Base-by-base conservation (phyloP, 2,888 invertebrate species). In the Petrophora chlorosata region DNA sequence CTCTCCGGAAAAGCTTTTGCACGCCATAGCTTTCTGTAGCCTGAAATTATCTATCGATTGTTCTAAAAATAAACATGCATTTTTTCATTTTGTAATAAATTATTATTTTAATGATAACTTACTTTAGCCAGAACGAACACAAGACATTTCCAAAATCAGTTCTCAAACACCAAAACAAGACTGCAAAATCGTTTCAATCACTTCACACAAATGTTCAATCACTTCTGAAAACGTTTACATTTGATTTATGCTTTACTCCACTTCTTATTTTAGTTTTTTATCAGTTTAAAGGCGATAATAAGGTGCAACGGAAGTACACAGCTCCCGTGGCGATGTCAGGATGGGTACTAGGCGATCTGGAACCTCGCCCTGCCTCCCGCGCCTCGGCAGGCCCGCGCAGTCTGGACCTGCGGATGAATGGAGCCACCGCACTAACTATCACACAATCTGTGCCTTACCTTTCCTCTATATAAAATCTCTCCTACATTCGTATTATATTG, bases 391-490 rank as follows among this genome's bases (percentile, higher is more conserved):
- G 59, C 75, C 80, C 86, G 83, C 86, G 82, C 86, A 75, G 79
- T 79, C 82, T 83, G 80, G 75, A 70, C 67, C 73, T 66, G 61
- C 67, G 67, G 77, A 90, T 90, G 89, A 90, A 90, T 90, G 89
- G 76, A 44, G 30, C 42, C 22, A 8, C 3, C 33, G 1, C 1
- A 39, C 36, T 32, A 33, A 44, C 49, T 50, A 8, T 9, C 19
- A 22, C 33, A n/a, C 12, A 16, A 15, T 38, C 49, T 50, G 42
- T 33, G 34, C 2, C 9, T 63, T 70, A 60, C 77, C 76, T 70
- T 73, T 76, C 77, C 74, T 66, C 75, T 66, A 67, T 73, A 74
- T 76, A 71, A 79, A 79, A 75, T 79, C 70, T 38, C 30, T 70
- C 67, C 70, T 74, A 75, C 76, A 79, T 82, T 80, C 73, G 73